Percentiles rank a stretch among this genome's conserved stretches.
These are phyloP conservation scores for Stegodyphus dumicola DNA, from an alignment of 1,140 invertebrate species.

Conservation along the genomic window DNA sequence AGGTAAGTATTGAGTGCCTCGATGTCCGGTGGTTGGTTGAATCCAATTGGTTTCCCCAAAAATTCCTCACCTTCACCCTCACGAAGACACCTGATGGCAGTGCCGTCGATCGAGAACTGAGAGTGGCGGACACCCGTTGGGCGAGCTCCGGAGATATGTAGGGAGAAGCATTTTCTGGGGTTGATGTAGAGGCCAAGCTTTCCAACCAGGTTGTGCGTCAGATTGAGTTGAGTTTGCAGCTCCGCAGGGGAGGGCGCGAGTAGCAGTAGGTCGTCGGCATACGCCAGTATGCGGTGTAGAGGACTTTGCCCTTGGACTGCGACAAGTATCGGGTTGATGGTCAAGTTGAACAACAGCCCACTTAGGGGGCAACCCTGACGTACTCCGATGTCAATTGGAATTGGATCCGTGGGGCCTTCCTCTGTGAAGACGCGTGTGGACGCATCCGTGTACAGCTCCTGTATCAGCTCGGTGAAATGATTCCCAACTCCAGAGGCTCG, in stretches of 20 bases:
- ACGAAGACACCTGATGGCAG: fast-evolving
- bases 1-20: neutral
- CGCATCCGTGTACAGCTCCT: neutral
- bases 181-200: fast-evolving
- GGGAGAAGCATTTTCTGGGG: neutral
- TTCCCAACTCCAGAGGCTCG: neutral
- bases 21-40: neutral
- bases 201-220: fast-evolving
- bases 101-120: neutral
- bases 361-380: slow-evolving; percentile 2
- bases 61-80: neutral
- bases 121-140: neutral
- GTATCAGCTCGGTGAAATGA: neutral
- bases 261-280: neutral
- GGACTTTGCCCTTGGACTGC: fast-evolving
- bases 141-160: neutral
- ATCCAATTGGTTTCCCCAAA: neutral
- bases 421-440: neutral
- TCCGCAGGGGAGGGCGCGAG: fast-evolving
- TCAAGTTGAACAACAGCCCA: neutral
- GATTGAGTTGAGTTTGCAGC: neutral
- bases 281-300: neutral
- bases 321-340: neutral
- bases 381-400: neutral
- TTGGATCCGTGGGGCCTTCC: fast-evolving